Conservation (phyloP, 2,797 vertebrate species). For the Mormyrus hasselquistii region DNA sequence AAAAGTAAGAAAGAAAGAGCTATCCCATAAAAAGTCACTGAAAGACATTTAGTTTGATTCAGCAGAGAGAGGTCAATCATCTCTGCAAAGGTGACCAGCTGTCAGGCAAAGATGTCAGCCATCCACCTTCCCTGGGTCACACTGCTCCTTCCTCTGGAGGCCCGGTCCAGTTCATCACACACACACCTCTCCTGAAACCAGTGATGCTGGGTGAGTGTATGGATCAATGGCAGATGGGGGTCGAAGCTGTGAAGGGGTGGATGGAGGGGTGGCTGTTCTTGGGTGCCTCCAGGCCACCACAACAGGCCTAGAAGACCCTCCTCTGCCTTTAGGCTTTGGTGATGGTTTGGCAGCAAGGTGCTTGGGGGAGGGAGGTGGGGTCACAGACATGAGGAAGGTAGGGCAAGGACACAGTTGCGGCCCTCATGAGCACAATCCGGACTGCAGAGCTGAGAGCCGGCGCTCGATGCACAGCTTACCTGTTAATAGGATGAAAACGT, state of each 20-base stretch:
- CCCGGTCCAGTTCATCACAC: background rate
- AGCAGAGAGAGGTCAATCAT: background rate
- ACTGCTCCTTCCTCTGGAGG: background rate
- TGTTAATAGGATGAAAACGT: slow-evolving; percentile 43
- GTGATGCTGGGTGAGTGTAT: background rate
- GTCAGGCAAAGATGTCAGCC: background rate
- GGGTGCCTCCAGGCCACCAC: background rate
- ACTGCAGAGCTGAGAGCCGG: slow-evolving; percentile 77
- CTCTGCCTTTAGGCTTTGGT: background rate
- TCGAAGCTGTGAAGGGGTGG: background rate
- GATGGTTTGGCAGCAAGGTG: background rate
- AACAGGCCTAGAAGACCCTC: background rate
- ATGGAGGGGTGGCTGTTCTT: background rate
- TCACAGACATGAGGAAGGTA: background rate
- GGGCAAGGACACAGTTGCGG: slow-evolving; percentile 1
- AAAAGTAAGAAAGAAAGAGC: background rate
- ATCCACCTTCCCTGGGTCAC: background rate
- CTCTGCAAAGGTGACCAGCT: background rate
- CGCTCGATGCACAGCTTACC: slow-evolving; percentile 89
- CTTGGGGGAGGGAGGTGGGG: background rate
- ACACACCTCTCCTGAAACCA: background rate
- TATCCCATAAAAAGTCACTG: background rate
- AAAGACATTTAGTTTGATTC: background rate
- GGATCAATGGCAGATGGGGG: background rate
- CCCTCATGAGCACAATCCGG: slow-evolving; percentile 57